Percentiles rank a stretch among this genome's conserved stretches.
phyloP scores from a whole-genome alignment of 2,113 vertebrate species.

The Talpa occidentalis region DNA sequence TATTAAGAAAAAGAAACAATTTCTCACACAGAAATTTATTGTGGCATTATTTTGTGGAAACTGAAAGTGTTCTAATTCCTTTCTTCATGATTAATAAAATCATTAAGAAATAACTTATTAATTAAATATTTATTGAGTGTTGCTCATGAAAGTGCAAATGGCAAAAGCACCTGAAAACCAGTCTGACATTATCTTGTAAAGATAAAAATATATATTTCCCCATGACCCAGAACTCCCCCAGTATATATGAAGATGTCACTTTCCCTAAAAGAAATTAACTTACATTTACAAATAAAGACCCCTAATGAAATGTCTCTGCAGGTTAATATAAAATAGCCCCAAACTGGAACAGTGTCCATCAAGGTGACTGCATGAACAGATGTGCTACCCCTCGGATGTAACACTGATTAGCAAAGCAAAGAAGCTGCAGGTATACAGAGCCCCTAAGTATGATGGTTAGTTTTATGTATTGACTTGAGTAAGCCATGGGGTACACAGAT shows the following conservation, averaged over 20 bases:
- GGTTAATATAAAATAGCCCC: not conserved
- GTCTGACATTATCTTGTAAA: not conserved
- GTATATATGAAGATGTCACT: not conserved
- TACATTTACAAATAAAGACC: not conserved
- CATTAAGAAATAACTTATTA: slow-evolving; percentile 54
- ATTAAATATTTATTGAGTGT: not conserved
- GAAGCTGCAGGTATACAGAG: not conserved
- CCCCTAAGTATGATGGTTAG: not conserved
- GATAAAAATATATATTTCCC: not conserved
- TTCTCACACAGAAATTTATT: slow-evolving; percentile 35
- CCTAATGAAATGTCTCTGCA: not conserved
- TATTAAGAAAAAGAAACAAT: slow-evolving; percentile 41
- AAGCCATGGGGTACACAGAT: not conserved
- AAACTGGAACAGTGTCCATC: not conserved
- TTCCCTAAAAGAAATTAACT: slow-evolving; percentile 4
- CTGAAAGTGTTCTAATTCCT: not conserved
- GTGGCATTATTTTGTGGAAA: not conserved
- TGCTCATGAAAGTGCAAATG: not conserved
- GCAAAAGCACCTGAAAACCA: not conserved
- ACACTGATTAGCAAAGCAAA: not conserved
- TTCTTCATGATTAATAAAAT: slow-evolving; percentile 33
- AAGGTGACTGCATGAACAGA: not conserved
- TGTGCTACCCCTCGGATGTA: not conserved
- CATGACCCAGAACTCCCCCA: not conserved
- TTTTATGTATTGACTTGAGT: not conserved